Conservation (phyloP, 1,140 invertebrate genomes). For the Drosophila sucinea region DNA sequence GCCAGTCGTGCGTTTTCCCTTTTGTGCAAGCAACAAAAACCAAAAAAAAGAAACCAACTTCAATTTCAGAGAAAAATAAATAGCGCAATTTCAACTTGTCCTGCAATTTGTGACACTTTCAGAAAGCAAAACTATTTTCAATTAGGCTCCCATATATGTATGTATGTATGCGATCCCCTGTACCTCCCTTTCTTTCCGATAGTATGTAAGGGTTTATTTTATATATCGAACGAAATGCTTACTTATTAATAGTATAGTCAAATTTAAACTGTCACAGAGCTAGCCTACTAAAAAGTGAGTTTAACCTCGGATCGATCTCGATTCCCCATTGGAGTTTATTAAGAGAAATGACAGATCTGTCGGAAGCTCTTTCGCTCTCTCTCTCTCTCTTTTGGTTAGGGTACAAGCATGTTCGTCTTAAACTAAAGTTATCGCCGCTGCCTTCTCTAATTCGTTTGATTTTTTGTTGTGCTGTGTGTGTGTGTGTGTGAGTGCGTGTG, state of each 20-base stretch:
- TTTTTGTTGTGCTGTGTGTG: slow-evolving; percentile 3
- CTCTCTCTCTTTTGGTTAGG: not conserved
- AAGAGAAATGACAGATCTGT: no score
- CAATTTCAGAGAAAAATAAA: not conserved
- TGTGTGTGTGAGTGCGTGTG: not conserved
- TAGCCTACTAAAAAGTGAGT: no score
- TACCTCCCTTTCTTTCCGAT: no score
- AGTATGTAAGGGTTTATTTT: no score
- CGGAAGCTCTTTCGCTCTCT: no score
- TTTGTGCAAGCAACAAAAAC: not conserved
- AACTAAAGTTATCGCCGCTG: slow-evolving; percentile 37
- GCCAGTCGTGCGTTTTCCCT: slow-evolving; percentile 14
- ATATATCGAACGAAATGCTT: no score
- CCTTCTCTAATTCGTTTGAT: slow-evolving; percentile 32
- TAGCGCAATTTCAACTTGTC: slow-evolving; percentile 6
- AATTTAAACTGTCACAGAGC: no score
- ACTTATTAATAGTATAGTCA: no score
- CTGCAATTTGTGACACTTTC: not conserved
- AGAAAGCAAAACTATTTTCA: slow-evolving; percentile 4
- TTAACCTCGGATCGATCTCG: no score
- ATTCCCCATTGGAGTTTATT: no score
- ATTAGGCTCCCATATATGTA: not conserved
- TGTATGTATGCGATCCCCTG: no score
- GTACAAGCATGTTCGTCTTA: slow-evolving; percentile 31
- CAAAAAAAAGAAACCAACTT: no score